Conservation (phyloP, 2,888 invertebrate genomes). For the Drosophila anomelani region DNA sequence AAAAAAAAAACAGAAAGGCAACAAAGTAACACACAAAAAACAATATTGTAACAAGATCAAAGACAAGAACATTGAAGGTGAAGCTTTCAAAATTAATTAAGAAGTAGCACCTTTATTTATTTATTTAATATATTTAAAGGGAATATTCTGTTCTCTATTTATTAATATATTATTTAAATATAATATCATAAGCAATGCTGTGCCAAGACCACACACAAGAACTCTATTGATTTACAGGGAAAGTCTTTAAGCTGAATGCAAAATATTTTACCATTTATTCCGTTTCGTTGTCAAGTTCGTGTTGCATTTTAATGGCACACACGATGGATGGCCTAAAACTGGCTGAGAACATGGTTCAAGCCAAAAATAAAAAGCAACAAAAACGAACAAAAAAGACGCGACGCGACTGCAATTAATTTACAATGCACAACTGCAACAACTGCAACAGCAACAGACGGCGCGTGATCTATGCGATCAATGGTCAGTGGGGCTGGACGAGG, state of each 20-base stretch:
- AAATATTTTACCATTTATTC: constrained; percentile 31
- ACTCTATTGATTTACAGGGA: constrained; percentile 25
- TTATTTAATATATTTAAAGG: background rate
- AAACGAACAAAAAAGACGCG: constrained; percentile 51
- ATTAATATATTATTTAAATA: no score
- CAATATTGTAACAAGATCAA: constrained; percentile 35
- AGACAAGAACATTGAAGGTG: constrained; percentile 18
- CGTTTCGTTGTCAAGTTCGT: constrained; percentile 67
- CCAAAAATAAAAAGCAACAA: constrained; percentile 20
- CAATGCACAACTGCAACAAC: constrained; percentile 60
- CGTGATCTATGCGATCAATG: constrained; percentile 62
- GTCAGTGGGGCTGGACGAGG: constrained; percentile 27
- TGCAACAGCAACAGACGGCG: constrained; percentile 43
- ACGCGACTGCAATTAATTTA: constrained; percentile 79
- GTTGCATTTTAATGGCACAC: constrained; percentile 70
- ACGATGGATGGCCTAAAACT: constrained; percentile 60
- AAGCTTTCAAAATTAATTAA: background rate
- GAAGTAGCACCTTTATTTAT: background rate
- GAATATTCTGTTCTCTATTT: no score
- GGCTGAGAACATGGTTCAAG: constrained; percentile 59
- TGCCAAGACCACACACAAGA: background rate
- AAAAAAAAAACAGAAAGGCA: constrained; percentile 14
- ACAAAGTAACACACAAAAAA: background rate
- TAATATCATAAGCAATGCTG: background rate
- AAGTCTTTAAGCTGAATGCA: constrained; percentile 21